Base-by-base conservation (phyloP, 2,113 vertebrate genomes). In the Nicator chloris region DNA sequence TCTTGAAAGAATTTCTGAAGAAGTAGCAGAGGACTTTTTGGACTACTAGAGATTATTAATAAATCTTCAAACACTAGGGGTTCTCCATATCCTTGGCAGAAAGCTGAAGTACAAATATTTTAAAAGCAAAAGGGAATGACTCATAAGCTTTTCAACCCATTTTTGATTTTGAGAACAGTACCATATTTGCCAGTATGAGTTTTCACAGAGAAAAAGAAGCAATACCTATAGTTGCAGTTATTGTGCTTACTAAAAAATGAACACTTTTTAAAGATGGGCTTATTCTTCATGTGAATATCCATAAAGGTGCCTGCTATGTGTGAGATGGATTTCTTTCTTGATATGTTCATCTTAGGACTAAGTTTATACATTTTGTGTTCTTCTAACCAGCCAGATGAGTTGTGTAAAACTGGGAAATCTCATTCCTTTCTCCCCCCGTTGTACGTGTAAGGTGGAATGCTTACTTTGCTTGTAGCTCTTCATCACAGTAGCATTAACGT, bases 31-130 rank as follows among this genome's bases (percentile, higher is more conserved):
- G 15, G 28, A 69, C 26, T 92, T 95, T 76, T 86, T 93, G 82
- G 66, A 44, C 66, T 77, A 59, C 50, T 70, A 24, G 59, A 61
- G 31, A 61, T 77, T 72, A 54, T 49, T 35, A 88, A 92, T 92
- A 88, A 94, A 93, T 83, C 79, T 90, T 94, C 33, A 61, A 11
- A 54, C 35, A 60, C 15, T 57, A 39, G 61, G 66, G 15, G 23
- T 90, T 88, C 79, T 94, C 47, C 59, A 35, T 86, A 57, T 69
- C 57, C 63, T 88, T 94, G 93, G 88, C 86, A 86, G 45, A 86
- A 88, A 70, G 42, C 47, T 73, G 50, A 70, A 59, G 28, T 61
- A 26, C 13, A 59, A 47, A 31, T 84, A 91, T 65, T 92, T 92
- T 82, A 85, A 82, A 93, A 64, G 49, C 53, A 82, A 84, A 80